Conservation (phyloP, 2,113 vertebrate species). For the Prietella phreatophila region DNA sequence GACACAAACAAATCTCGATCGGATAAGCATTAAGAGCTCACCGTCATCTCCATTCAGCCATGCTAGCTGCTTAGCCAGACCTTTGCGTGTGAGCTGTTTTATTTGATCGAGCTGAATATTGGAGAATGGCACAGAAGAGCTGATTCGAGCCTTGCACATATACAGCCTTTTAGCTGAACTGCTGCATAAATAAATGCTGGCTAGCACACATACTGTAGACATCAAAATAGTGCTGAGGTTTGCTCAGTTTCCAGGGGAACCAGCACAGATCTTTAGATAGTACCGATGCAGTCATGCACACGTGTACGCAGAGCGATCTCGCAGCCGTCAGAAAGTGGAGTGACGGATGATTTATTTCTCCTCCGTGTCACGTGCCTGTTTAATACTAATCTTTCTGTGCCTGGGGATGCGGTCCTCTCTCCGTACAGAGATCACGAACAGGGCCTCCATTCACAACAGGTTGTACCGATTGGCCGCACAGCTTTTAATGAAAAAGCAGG, state of each 20-base stretch:
- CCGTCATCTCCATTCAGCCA: neutral
- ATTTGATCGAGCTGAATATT: neutral
- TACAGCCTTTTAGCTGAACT: neutral
- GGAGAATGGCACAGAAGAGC: neutral
- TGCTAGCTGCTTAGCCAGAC: neutral
- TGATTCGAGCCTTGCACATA: neutral
- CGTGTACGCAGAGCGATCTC: neutral
- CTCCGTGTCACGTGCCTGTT: slow-evolving; percentile 44
- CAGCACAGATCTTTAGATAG: neutral
- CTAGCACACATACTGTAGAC: neutral
- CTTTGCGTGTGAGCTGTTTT: neutral
- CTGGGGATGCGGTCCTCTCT: slow-evolving; percentile 57
- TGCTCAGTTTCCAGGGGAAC: slow-evolving; percentile 5
- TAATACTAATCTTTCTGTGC: neutral
- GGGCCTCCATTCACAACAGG: slow-evolving; percentile 3
- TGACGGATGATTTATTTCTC: slow-evolving; percentile 51
- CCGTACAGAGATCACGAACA: slow-evolving; percentile 54
- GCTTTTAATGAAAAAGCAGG: slow-evolving; percentile 10
- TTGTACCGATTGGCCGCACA: neutral
- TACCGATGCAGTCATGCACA: neutral
- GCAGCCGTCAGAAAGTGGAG: slow-evolving; percentile 1
- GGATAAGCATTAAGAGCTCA: neutral
- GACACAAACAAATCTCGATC: neutral
- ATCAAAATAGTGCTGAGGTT: neutral
- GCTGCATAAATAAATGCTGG: neutral